Evolutionary conservation across 92 coral and sea anemone genomes (phyloP).

Genomic region (Plumapathes pennacea): DNA sequence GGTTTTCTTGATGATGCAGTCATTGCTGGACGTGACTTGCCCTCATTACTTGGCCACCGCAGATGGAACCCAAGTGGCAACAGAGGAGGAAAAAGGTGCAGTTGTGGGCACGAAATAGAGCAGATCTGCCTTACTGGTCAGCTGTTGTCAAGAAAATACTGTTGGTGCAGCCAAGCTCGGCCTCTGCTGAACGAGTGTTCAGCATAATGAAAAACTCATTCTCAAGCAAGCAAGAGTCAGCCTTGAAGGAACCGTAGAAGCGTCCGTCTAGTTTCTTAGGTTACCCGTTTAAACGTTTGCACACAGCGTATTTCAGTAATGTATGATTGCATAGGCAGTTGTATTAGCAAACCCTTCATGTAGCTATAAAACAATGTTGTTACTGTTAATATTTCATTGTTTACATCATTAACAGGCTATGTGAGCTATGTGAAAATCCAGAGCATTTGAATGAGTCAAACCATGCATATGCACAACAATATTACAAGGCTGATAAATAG

Average conservation of each 20-base stretch:
- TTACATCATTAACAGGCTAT: too few species aligned
- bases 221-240: conserved; percentile 43
- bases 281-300: too few species aligned
- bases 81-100: conserved; percentile 33
- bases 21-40: conserved; percentile 38
- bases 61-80: conserved; percentile 32
- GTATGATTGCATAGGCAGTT: too few species aligned
- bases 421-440: too few species aligned
- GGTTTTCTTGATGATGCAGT: conserved; percentile 45
- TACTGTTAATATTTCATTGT: too few species aligned
- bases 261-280: too few species aligned
- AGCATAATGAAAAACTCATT: conserved; percentile 44
- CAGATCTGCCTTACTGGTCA: conserved; percentile 54
- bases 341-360: too few species aligned
- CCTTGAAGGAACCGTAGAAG: conserved; percentile 55
- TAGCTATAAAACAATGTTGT: too few species aligned
- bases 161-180: conserved; percentile 60
- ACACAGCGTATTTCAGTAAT: too few species aligned
- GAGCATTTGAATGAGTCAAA: too few species aligned
- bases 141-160: conserved; percentile 46
- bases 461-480: too few species aligned
- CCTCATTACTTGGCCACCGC: conserved; percentile 35
- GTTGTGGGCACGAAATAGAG: conserved; percentile 43
- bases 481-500: too few species aligned
- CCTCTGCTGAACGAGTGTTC: conserved; percentile 57